phyloP scores from a whole-genome alignment of 1,140 invertebrate genomes.

The Pseudomyrmex gracilis region DNA sequence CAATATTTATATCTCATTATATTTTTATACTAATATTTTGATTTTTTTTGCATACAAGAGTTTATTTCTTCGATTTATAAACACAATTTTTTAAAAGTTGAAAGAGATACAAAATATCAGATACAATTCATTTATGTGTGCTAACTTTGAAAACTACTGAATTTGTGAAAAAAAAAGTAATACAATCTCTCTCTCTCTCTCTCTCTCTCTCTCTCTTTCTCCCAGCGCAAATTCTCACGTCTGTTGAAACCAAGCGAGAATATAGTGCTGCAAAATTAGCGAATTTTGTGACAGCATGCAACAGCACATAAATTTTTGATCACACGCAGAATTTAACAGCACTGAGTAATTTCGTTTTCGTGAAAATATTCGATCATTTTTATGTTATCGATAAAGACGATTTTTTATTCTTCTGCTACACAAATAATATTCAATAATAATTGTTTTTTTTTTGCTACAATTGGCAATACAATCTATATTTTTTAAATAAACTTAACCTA shows the following conservation, averaged over 20 bases:
- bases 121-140: conserved; percentile 17
- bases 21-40: not conserved
- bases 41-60: not conserved
- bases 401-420: conserved; percentile 38
- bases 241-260: conserved; percentile 25
- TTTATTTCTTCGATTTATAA: conserved; percentile 26
- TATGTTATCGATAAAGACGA: conserved; percentile 49
- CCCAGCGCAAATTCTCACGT: conserved; percentile 43
- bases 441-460: conserved; percentile 11
- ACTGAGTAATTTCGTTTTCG: conserved; percentile 50
- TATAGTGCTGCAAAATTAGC: conserved; percentile 54
- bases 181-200: conserved; percentile 7
- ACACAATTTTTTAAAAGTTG: conserved; percentile 2
- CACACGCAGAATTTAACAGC: conserved; percentile 46
- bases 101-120: conserved; percentile 21
- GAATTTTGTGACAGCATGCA: conserved; percentile 50
- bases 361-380: conserved; percentile 53
- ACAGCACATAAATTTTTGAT: conserved; percentile 49
- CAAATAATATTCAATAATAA: conserved; percentile 51
- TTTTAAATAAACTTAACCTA: no score
- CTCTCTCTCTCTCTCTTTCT: no score
- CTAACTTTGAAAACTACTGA: conserved; percentile 24
- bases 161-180: conserved; percentile 37
- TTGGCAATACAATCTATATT: conserved; percentile 12
- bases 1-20: conserved; percentile 1